Conservation (phyloP, 2,888 invertebrate genomes). For the Trileptium ribeirensis region DNA sequence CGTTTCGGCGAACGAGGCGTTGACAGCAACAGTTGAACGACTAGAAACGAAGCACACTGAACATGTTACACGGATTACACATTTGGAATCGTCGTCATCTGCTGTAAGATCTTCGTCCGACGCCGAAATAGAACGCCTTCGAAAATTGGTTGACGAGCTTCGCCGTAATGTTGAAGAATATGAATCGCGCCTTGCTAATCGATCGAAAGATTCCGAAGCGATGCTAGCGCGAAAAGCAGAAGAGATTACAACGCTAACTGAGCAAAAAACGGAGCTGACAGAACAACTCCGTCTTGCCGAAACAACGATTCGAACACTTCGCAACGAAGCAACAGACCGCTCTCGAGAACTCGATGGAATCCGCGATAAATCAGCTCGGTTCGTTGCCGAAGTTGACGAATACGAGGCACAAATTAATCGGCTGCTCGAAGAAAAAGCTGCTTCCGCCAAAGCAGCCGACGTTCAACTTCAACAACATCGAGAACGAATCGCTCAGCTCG, state of each 20-base stretch:
- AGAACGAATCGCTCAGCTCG: neutral
- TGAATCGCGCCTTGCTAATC: neutral
- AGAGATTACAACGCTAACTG: neutral
- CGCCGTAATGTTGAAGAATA: neutral
- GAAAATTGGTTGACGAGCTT: neutral
- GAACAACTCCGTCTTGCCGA: neutral
- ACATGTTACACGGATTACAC: neutral
- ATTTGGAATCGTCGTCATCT: neutral
- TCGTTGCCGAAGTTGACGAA: neutral
- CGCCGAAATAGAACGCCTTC: neutral
- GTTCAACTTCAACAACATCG: neutral
- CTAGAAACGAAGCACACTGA: neutral
- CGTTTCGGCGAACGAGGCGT: neutral
- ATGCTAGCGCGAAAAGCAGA: neutral
- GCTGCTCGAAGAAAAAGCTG: neutral
- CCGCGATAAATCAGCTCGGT: neutral
- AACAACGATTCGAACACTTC: neutral
- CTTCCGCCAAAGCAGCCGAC: neutral
- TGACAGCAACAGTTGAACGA: neutral
- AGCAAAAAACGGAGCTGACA: neutral
- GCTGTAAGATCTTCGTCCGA: neutral
- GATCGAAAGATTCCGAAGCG: neutral
- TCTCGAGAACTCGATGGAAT: neutral
- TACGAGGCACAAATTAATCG: neutral
- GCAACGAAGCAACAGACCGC: neutral